Conservation (phyloP, 2,113 vertebrate species). For the Himantopus leucocephalus region DNA sequence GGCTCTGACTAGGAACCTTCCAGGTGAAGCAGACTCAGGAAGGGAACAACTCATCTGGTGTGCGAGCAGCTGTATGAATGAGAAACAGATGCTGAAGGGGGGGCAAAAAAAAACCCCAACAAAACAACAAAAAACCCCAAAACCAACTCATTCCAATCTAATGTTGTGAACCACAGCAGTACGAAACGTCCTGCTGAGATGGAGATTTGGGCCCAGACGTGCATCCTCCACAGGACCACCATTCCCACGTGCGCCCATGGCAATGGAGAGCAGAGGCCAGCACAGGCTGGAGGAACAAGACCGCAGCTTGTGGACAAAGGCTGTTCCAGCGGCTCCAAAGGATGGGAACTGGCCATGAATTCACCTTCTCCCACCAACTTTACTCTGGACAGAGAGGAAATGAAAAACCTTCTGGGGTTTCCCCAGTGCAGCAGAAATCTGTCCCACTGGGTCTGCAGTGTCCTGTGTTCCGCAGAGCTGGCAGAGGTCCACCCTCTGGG, state of each 20-base stretch:
- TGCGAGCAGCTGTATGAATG: not conserved
- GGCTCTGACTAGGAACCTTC: not conserved
- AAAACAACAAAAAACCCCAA: too few species aligned
- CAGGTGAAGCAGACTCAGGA: not conserved
- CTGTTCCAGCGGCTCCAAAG: not conserved
- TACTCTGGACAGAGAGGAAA: not conserved
- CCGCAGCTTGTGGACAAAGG: rapidly evolving
- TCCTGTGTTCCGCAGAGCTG: not conserved
- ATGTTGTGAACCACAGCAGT: not conserved
- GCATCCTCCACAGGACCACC: not conserved
- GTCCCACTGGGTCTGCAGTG: not conserved
- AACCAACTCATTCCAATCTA: not conserved
- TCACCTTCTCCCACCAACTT: not conserved
- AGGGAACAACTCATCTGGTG: not conserved
- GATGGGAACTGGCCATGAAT: not conserved
- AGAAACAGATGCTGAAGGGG: not conserved
- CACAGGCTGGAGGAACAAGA: not conserved
- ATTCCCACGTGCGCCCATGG: rapidly evolving
- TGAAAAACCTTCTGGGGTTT: not conserved
- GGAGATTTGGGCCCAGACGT: not conserved
- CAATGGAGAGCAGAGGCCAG: not conserved
- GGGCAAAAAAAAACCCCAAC: not conserved
- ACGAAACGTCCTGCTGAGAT: not conserved
- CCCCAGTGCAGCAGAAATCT: not conserved
- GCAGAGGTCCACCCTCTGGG: not conserved